Conservation (phyloP, 2,888 invertebrate genomes). For the Ramazzottius varieornatus region DNA sequence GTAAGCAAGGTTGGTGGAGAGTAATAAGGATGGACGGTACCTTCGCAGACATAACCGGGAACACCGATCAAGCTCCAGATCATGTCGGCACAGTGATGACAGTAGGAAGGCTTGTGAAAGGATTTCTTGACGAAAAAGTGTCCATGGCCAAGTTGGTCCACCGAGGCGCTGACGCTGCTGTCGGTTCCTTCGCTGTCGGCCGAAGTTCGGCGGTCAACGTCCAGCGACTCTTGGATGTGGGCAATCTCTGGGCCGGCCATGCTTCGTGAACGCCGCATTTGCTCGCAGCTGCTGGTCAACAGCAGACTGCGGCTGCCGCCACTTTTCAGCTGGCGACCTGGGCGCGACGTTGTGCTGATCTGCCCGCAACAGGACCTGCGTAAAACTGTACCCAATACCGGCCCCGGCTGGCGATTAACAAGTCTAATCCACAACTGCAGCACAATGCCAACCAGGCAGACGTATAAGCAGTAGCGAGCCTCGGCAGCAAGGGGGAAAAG, state of each 20-base stretch:
- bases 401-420: no score
- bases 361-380: no score
- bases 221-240: background rate
- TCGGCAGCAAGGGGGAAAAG: no score
- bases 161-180: constrained; percentile 1
- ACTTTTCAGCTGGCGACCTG: background rate
- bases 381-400: no score
- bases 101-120: constrained; percentile 99
- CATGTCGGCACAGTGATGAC: constrained; percentile 99
- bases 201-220: background rate
- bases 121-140: constrained; percentile 99
- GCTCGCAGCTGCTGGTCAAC: background rate
- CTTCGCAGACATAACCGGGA: constrained; percentile 98
- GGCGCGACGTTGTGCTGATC: background rate
- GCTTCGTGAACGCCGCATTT: background rate
- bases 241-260: background rate
- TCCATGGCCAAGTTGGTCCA: constrained; percentile 32
- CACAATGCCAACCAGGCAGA: no score
- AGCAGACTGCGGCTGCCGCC: background rate
- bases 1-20: no score
- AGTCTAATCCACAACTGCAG: no score
- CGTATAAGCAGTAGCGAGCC: no score
- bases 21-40: no score
- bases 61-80: constrained; percentile 92
- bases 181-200: background rate